Evolutionary conservation across 2,888 invertebrate species (phyloP).

Genomic region (Drosophila percnosoma): DNA sequence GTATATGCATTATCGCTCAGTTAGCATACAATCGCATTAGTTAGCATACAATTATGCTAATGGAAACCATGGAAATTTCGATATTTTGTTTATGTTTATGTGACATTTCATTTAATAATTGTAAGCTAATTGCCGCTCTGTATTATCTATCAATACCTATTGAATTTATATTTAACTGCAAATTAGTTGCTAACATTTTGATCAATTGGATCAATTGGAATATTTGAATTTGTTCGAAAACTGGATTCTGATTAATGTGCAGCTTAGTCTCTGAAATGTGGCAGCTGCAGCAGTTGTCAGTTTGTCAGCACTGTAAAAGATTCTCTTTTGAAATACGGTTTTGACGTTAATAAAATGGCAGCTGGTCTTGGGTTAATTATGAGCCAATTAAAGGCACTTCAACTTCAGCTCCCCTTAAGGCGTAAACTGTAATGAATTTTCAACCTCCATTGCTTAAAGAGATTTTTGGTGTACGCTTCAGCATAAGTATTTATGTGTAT

Average conservation of each 20-base stretch:
- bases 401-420: constrained; percentile 2
- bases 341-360: constrained; percentile 24
- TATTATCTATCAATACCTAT: constrained; percentile 2
- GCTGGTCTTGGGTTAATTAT: constrained; percentile 43
- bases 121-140: constrained; percentile 18
- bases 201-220: not conserved
- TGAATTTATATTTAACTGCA: not conserved
- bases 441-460: not conserved
- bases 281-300: not conserved
- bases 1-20: constrained; percentile 38
- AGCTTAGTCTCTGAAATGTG: not conserved
- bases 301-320: not conserved
- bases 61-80: constrained; percentile 41
- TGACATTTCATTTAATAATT: constrained; percentile 32
- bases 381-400: constrained; percentile 36
- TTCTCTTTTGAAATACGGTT: not conserved
- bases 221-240: not conserved
- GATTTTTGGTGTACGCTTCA: not conserved
- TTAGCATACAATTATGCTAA: constrained; percentile 49
- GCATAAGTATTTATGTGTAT: not conserved
- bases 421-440: constrained; percentile 3
- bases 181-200: not conserved
- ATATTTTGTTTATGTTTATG: constrained; percentile 22
- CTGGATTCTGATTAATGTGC: not conserved
- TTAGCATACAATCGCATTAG: constrained; percentile 43